Evolutionary conservation across 2,888 invertebrate genomes (phyloP).

Genomic region (Gerris lacustris): DNA sequence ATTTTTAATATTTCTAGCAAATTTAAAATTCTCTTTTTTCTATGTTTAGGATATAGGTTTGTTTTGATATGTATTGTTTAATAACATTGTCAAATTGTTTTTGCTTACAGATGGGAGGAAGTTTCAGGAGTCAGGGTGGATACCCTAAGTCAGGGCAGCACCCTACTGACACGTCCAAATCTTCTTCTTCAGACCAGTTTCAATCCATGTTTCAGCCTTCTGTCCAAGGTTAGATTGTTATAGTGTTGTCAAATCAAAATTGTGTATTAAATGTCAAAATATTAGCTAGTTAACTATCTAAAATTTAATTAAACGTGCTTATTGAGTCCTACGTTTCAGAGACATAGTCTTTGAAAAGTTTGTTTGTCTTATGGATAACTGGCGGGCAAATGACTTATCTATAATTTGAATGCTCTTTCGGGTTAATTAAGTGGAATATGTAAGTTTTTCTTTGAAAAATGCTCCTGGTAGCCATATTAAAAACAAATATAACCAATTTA

Average conservation of each 20-base stretch:
- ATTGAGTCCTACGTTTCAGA: too few species aligned
- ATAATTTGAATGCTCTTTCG: too few species aligned
- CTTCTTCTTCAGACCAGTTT: slow-evolving; percentile 37
- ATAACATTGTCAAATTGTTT: slow-evolving; percentile 15
- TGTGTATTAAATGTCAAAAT: slow-evolving; percentile 5
- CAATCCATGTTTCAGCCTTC: slow-evolving; percentile 43
- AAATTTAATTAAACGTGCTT: too few species aligned
- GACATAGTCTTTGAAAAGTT: too few species aligned
- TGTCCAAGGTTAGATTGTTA: slow-evolving; percentile 24
- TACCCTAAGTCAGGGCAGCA: slow-evolving; percentile 38
- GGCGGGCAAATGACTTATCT: too few species aligned
- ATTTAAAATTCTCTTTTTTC: neutral
- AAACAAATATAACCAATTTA: too few species aligned
- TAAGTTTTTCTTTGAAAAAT: too few species aligned
- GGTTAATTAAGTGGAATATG: too few species aligned
- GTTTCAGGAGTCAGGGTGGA: slow-evolving; percentile 31
- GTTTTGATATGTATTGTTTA: slow-evolving; percentile 10
- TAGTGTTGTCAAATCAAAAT: slow-evolving; percentile 13
- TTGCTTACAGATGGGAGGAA: slow-evolving; percentile 35
- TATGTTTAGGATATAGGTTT: slow-evolving; percentile 13
- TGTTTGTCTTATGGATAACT: too few species aligned
- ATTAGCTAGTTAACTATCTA: too few species aligned
- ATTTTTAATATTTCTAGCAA: too few species aligned
- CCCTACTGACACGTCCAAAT: slow-evolving; percentile 40
- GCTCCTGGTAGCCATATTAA: too few species aligned